These are phyloP conservation scores for Sinocyclocheilus anshuiensis DNA, from an alignment of 2,113 vertebrate species.

Conservation along the genomic window DNA sequence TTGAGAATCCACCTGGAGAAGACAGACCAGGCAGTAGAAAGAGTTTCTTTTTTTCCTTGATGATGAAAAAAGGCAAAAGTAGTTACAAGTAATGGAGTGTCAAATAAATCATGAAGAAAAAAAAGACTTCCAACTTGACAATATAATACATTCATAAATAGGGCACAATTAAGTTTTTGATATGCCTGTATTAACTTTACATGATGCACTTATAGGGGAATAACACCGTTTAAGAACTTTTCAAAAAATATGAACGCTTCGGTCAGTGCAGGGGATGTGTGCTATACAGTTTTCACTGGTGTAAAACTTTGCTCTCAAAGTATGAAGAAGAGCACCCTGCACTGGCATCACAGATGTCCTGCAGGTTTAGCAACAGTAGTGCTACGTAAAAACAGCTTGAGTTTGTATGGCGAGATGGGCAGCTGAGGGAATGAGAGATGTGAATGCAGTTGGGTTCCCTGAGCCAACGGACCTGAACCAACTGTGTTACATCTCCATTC, in stretches of 20 bases:
- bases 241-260: conserved; percentile 7
- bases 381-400: conserved; percentile 2
- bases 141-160: conserved; percentile 88
- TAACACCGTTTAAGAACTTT: neutral
- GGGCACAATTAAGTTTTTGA: conserved; percentile 64
- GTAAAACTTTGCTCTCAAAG: conserved; percentile 4
- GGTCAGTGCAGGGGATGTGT: conserved; percentile 12
- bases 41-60: conserved; percentile 80
- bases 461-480: conserved; percentile 37
- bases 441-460: conserved; percentile 37
- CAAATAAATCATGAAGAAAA: conserved; percentile 73
- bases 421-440: conserved; percentile 35
- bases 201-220: conserved; percentile 32
- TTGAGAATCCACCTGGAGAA: conserved; percentile 88
- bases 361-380: conserved; percentile 29
- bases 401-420: neutral
- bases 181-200: conserved; percentile 22
- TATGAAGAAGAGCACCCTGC: conserved; percentile 13
- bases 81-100: conserved; percentile 79
- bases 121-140: conserved; percentile 81
- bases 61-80: conserved; percentile 82
- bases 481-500: conserved; percentile 33
- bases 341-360: conserved; percentile 37
- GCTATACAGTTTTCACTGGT: conserved; percentile 28
- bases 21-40: conserved; percentile 92